Evolutionary conservation across 2,797 vertebrate genomes (phyloP).

Genomic region (Cercopithecus mitis): DNA sequence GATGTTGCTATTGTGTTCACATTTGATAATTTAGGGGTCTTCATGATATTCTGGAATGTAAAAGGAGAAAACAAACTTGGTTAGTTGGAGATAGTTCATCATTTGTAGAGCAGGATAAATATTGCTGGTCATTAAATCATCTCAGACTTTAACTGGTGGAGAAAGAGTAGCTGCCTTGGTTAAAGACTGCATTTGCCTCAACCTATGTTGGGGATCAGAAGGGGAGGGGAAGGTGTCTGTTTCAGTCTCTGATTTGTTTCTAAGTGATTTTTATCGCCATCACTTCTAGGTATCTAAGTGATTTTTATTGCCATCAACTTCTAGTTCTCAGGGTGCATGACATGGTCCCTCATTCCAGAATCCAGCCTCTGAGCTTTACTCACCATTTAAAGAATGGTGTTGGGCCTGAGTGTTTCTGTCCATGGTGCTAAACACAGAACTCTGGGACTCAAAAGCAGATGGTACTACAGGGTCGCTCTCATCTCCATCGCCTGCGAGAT

Average conservation of each 20-base stretch:
- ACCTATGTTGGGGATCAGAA: neutral
- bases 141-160: neutral
- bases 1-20: neutral
- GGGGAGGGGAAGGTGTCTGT: neutral
- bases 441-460: neutral
- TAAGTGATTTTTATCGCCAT: neutral
- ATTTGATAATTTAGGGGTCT: neutral
- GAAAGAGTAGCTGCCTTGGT: neutral
- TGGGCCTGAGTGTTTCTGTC: neutral
- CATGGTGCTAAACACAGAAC: neutral
- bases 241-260: neutral
- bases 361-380: neutral
- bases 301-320: too few relatives aligned
- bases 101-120: neutral
- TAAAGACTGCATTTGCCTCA: neutral
- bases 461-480: neutral
- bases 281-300: neutral
- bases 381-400: neutral
- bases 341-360: neutral
- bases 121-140: neutral
- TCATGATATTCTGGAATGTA: neutral
- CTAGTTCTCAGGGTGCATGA: neutral
- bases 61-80: neutral
- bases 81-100: neutral
- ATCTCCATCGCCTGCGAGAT: neutral